Conservation (phyloP, 1,140 invertebrate genomes). For the Ericerus pela region DNA sequence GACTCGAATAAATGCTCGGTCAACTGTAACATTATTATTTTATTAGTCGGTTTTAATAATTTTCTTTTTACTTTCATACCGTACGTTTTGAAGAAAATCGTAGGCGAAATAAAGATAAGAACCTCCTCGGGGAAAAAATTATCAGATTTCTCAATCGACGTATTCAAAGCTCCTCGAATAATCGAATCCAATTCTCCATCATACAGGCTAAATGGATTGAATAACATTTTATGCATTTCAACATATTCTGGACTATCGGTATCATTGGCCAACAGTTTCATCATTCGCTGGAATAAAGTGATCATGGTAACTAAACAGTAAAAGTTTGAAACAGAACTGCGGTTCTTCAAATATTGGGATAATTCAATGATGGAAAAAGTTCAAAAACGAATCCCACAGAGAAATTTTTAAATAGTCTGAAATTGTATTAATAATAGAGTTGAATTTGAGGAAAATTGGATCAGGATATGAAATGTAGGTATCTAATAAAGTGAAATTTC, state of each 20-base stretch:
- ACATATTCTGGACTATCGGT: conserved; percentile 46
- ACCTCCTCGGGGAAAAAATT: conserved; percentile 52
- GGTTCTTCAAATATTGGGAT: too few relatives aligned
- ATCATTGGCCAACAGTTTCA: conserved; percentile 44
- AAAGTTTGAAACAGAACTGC: too few relatives aligned
- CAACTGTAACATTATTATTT: conserved; percentile 35
- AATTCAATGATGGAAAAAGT: too few relatives aligned
- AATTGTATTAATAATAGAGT: too few relatives aligned
- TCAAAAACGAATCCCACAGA: too few relatives aligned
- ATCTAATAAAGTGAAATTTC: too few relatives aligned
- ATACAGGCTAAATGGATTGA: conserved; percentile 69
- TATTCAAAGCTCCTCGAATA: conserved; percentile 45
- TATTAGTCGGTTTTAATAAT: too few relatives aligned
- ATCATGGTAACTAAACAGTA: conserved; percentile 7
- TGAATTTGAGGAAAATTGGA: too few relatives aligned
- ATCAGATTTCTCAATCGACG: conserved; percentile 48
- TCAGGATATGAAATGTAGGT: too few relatives aligned
- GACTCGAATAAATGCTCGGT: conserved; percentile 60
- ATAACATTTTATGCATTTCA: conserved; percentile 62
- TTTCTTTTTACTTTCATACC: too few relatives aligned
- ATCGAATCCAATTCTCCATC: conserved; percentile 41
- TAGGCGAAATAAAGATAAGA: conserved; percentile 15
- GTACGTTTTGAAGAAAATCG: too few relatives aligned
- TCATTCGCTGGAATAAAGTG: conserved; percentile 42
- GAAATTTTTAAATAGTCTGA: too few relatives aligned